These are phyloP conservation scores for Smutsia gigantea DNA, from an alignment of 2,797 vertebrate species.

Conservation along the genomic window DNA sequence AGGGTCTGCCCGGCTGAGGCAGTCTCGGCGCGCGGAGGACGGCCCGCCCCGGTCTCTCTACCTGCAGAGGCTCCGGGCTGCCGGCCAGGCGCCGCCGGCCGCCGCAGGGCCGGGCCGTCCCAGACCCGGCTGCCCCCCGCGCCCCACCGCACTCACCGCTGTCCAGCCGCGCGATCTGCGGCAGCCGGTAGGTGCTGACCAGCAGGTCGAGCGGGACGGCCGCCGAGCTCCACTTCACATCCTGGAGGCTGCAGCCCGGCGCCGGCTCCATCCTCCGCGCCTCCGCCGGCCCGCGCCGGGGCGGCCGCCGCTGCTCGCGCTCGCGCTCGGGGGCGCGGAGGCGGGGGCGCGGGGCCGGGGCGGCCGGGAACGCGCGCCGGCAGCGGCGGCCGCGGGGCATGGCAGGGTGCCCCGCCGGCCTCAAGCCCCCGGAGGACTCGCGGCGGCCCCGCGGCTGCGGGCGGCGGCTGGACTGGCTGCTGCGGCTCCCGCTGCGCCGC, in stretches of 20 bases:
- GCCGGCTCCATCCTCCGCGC: slow-evolving; percentile 92
- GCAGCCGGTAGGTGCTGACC: slow-evolving; percentile 94
- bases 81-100: too few species aligned
- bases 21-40: not conserved
- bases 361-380: slow-evolving; percentile 22
- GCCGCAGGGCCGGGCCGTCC: too few species aligned
- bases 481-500: slow-evolving; percentile 68
- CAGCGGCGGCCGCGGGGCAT: slow-evolving; percentile 75
- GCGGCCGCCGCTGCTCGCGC: slow-evolving; percentile 47
- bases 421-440: slow-evolving; percentile 61
- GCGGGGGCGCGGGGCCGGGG: slow-evolving; percentile 54
- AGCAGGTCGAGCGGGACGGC: slow-evolving; percentile 94
- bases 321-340: slow-evolving; percentile 52
- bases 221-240: slow-evolving; percentile 95
- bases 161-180: slow-evolving; percentile 95
- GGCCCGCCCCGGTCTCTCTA: slow-evolving; percentile 27
- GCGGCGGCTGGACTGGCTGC: slow-evolving; percentile 56
- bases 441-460: slow-evolving; percentile 39
- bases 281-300: slow-evolving; percentile 76
- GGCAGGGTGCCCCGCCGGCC: slow-evolving; percentile 65
- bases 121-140: not conserved
- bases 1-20: slow-evolving; percentile 61
- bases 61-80: slow-evolving; percentile 44
- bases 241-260: slow-evolving; percentile 94
- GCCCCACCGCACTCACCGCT: slow-evolving; percentile 89